A percentile compares a stretch with the other conserved stretches of the same genome.
Evolutionary conservation across 2,888 invertebrate genomes (phyloP).

Genomic region (Mythimna vitellina): DNA sequence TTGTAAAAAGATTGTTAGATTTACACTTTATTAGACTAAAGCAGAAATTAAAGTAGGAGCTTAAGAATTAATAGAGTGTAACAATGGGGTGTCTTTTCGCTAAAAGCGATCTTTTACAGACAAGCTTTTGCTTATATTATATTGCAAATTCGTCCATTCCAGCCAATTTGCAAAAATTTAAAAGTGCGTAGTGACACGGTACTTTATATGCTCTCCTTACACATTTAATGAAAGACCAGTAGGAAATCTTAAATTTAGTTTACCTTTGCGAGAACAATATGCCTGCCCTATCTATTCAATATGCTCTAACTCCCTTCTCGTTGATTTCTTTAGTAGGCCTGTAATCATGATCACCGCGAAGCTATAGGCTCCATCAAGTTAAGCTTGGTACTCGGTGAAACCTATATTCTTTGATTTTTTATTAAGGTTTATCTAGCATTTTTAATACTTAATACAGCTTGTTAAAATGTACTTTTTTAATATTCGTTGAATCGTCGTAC

Average conservation of each 20-base stretch:
- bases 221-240: background rate
- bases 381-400: background rate
- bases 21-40: background rate
- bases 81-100: background rate
- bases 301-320: background rate
- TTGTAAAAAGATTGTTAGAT: background rate
- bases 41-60: background rate
- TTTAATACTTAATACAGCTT: too few species aligned
- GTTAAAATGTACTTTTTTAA: too few species aligned
- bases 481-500: too few species aligned
- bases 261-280: background rate
- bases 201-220: background rate
- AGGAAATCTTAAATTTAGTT: background rate
- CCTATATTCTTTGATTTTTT: background rate
- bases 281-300: too few species aligned
- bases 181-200: background rate
- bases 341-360: background rate
- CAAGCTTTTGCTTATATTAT: background rate
- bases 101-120: background rate
- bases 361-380: background rate
- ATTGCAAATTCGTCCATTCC: background rate
- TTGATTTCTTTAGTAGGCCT: background rate
- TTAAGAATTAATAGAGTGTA: background rate
- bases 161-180: background rate
- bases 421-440: too few species aligned